phyloP scores from a whole-genome alignment of 1,140 invertebrate genomes.

The Gryllus bimaculatus region DNA sequence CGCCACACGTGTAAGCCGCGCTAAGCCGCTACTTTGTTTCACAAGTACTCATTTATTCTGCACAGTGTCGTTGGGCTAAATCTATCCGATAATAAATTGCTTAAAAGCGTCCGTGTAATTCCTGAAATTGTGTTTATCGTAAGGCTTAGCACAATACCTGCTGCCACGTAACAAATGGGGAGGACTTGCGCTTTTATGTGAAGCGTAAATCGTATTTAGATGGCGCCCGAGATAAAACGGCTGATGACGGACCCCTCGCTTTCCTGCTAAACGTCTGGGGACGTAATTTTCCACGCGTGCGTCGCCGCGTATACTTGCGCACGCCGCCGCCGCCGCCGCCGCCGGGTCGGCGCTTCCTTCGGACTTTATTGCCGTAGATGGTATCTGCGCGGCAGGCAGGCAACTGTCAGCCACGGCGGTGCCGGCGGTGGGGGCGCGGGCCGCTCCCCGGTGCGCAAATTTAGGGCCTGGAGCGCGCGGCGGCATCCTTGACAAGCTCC shows the following conservation, averaged over 20 bases:
- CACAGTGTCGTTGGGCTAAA: background rate
- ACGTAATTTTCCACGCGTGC: background rate
- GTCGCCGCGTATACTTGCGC: background rate
- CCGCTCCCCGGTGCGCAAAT: no score
- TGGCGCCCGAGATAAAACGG: background rate
- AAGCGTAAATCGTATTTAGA: background rate
- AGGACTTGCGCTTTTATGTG: constrained; percentile 1
- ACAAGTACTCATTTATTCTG: constrained; percentile 5
- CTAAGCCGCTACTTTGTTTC: background rate
- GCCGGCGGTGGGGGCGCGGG: no score
- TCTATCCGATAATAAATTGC: constrained; percentile 5
- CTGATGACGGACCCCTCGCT: background rate
- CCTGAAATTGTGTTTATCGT: constrained; percentile 4
- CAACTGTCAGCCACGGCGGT: no score
- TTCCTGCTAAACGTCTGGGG: background rate
- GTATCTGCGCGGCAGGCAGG: no score
- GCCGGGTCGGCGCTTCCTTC: no score
- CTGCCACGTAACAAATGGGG: background rate
- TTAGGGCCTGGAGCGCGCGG: no score
- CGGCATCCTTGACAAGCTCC: no score
- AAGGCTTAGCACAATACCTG: constrained; percentile 1
- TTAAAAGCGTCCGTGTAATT: background rate
- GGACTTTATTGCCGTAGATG: no score
- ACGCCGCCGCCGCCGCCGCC: no score
- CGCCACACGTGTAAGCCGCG: background rate